A percentile compares a stretch with the other conserved stretches of the same genome.
Evolutionary conservation across 2,888 invertebrate species (phyloP).

Genomic region (Therioaphis trifolii): DNA sequence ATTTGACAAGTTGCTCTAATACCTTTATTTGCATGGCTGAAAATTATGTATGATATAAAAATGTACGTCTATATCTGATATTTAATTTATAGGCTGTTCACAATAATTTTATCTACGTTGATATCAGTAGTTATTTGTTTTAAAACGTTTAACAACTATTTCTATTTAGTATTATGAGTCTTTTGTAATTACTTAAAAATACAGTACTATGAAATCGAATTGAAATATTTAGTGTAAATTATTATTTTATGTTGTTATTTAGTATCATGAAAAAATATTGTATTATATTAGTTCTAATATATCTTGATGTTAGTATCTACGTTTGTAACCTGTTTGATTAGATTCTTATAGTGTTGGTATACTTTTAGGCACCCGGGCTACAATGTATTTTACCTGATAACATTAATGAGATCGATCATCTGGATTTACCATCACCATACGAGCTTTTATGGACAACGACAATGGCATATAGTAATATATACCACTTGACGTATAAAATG

Average conservation of each 20-base stretch:
- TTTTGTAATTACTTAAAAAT: too few relatives aligned
- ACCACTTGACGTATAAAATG: constrained; percentile 1
- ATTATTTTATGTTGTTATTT: neutral
- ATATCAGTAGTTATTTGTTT: constrained; percentile 8
- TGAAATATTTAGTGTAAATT: too few relatives aligned
- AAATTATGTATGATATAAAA: neutral
- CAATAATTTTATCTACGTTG: neutral
- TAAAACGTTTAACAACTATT: neutral
- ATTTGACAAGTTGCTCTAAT: neutral
- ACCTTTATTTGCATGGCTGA: constrained; percentile 35
- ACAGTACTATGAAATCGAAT: too few relatives aligned
- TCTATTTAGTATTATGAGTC: neutral
- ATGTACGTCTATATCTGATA: neutral
- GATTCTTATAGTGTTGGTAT: neutral
- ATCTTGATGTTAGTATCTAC: constrained; percentile 11
- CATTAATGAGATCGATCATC: neutral
- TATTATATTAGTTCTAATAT: constrained; percentile 42
- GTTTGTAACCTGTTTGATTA: too few relatives aligned
- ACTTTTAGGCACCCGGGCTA: constrained; percentile 7
- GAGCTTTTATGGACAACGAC: constrained; percentile 40
- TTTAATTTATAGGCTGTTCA: constrained; percentile 28
- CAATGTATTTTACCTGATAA: neutral
- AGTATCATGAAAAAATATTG: constrained; percentile 18
- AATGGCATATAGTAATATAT: constrained; percentile 19
- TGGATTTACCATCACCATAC: neutral